These are phyloP conservation scores for Chironomus striatipennis DNA, from an alignment of 1,140 invertebrate species.

Conservation along the genomic window DNA sequence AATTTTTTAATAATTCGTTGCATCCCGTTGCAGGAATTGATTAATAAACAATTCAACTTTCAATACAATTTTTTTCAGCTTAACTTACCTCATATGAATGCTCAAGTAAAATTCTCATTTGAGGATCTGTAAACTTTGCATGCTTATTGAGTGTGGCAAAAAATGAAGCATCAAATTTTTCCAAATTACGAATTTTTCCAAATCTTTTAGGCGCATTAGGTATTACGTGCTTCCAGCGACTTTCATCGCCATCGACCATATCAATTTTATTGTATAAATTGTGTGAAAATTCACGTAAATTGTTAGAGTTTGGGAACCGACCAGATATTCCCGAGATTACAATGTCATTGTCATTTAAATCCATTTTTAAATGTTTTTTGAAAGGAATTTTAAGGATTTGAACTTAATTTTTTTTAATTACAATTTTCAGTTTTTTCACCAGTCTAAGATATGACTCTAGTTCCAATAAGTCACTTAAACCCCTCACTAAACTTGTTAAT, in stretches of 20 bases:
- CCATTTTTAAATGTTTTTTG: background rate
- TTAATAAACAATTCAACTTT: too few relatives aligned
- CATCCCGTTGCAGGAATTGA: too few relatives aligned
- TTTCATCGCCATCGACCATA: constrained; percentile 25
- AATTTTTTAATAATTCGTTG: too few relatives aligned
- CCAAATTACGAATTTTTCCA: constrained; percentile 70
- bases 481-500: too few relatives aligned
- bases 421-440: too few relatives aligned
- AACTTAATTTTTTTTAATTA: background rate
- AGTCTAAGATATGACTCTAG: too few relatives aligned
- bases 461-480: too few relatives aligned
- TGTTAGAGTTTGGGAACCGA: constrained; percentile 76
- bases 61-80: too few relatives aligned
- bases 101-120: constrained; percentile 76
- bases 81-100: constrained; percentile 64
- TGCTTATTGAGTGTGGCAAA: constrained; percentile 75
- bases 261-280: constrained; percentile 58
- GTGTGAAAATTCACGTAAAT: constrained; percentile 66
- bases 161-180: constrained; percentile 75
- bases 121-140: constrained; percentile 80
- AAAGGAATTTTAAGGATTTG: background rate
- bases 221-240: constrained; percentile 14
- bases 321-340: constrained; percentile 72
- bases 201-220: constrained; percentile 43
- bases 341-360: constrained; percentile 61